Evolutionary conservation across 2,797 vertebrate genomes (phyloP).

Genomic region (Channa striata): DNA sequence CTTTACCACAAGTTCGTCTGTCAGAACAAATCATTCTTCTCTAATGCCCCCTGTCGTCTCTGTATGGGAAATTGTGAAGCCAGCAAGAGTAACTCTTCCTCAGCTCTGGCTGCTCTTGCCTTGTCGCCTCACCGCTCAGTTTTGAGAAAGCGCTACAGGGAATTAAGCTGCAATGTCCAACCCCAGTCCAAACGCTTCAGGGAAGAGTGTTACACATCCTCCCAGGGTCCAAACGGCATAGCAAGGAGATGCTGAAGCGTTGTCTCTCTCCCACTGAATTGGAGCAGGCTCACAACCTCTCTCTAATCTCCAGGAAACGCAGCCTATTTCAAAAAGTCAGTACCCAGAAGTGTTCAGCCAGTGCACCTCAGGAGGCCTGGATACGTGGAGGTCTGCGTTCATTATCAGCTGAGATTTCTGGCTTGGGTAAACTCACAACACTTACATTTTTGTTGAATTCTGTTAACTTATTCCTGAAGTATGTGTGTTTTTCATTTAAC

Average conservation of each 20-base stretch:
- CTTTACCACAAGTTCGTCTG: constrained; percentile 83
- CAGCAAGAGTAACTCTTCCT: constrained; percentile 32
- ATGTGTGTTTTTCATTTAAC: constrained; percentile 19
- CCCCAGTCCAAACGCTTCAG: constrained; percentile 74
- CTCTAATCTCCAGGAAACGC: constrained; percentile 26
- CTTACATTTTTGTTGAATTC: not conserved
- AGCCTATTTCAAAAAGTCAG: constrained; percentile 27
- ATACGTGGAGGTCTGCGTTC: not conserved
- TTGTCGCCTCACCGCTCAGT: constrained; percentile 71
- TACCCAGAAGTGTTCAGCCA: constrained; percentile 5
- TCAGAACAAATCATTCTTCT: constrained; percentile 45
- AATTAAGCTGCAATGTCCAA: constrained; percentile 29
- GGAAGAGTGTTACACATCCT: constrained; percentile 47
- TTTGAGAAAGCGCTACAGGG: constrained; percentile 76
- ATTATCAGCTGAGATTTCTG: constrained; percentile 1
- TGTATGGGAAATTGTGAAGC: constrained; percentile 43
- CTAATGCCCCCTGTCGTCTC: constrained; percentile 56
- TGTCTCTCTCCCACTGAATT: not conserved
- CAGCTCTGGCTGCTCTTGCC: constrained; percentile 63
- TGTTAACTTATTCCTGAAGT: not conserved
- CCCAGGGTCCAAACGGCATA: constrained; percentile 68
- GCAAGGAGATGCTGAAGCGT: constrained; percentile 39
- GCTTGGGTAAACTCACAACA: too few relatives aligned
- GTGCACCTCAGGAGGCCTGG: constrained; percentile 24
- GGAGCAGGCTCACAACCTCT: constrained; percentile 14